Conservation (phyloP, 2,797 vertebrate species). For the Antrozous pallidus region DNA sequence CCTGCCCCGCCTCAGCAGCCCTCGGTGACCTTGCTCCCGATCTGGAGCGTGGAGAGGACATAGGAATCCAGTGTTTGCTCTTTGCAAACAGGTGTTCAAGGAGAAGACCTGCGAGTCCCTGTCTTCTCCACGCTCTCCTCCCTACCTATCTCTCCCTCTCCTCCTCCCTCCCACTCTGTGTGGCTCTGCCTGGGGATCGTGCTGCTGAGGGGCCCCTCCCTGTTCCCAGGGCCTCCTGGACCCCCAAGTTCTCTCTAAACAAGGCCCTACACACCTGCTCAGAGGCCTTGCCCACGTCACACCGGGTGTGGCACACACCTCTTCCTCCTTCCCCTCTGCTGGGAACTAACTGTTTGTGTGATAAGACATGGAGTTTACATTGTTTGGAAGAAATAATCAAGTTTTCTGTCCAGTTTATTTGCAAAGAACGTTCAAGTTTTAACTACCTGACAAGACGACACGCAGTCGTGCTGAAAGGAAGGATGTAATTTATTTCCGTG, state of each 20-base stretch:
- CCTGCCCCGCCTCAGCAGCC: neutral
- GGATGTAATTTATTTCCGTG: accelerated
- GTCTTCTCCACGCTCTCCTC: neutral
- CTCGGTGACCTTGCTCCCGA: neutral
- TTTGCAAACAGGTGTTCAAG: neutral
- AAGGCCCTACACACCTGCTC: accelerated
- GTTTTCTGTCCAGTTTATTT: neutral
- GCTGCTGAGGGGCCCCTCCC: neutral
- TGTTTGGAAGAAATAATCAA: neutral
- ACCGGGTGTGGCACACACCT: accelerated
- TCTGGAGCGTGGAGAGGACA: neutral
- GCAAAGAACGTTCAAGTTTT: neutral
- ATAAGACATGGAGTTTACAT: neutral
- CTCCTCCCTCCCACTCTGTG: neutral
- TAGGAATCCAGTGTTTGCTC: accelerated
- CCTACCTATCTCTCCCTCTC: neutral
- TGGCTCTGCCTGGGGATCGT: neutral
- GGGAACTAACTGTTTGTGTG: neutral
- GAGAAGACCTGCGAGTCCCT: neutral
- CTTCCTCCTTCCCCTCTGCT: neutral
- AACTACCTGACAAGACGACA: accelerated
- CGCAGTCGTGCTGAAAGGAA: accelerated
- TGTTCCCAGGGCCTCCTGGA: neutral
- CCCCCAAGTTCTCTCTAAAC: accelerated
- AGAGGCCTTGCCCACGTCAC: neutral